Evolutionary conservation across 2,888 invertebrate species (phyloP), one percentile per base, ranked within the genome.

Genomic region (Athetis lepigone): DNA sequence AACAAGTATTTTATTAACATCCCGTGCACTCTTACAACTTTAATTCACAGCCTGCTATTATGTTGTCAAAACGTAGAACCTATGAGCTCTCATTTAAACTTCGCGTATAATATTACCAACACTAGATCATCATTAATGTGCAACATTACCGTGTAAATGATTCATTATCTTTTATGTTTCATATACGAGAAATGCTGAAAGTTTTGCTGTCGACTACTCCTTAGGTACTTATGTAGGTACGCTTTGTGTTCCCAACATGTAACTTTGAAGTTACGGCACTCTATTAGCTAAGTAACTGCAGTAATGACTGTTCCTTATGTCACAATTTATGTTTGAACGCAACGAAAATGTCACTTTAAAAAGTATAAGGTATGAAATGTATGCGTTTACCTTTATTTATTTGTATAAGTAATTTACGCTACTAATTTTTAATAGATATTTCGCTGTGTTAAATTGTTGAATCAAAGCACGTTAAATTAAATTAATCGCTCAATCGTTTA

Each of bases 121-220:
- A 65, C 67, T 70, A 75, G 62, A 78, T 82, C 71, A 76, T 70
- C 54, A 70, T 74, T 80, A 70, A 57, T 46, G 65, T 69, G 66
- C 60, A 74, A 71, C 68, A 76, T 70, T 75, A 70, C 61, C 60
- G 58, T 69, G 65, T 72, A 77, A 77, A 81, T 81, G 75, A 82
- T 79, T 79, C 75, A 82, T 83, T 85, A 85, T 81, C 67, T 78
- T 82, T 77, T 69, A 79, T 78, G 81, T 82, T 76, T 81, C 77
- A 81, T 83, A 47, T 40, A 40, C 39, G 47, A 49, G 37, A 40
- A 50, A 71, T 73, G 77, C 65, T 75, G 70, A 79, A 88, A 88
- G 80, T 86, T 87, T 75, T 60, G 69, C 62, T 77, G 80, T 73
- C 70, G 63, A 76, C 71, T 79, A 66, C 75, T 84, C 82, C 74